phyloP scores from a whole-genome alignment of 2,113 vertebrate genomes.

The Anguilla japonica region DNA sequence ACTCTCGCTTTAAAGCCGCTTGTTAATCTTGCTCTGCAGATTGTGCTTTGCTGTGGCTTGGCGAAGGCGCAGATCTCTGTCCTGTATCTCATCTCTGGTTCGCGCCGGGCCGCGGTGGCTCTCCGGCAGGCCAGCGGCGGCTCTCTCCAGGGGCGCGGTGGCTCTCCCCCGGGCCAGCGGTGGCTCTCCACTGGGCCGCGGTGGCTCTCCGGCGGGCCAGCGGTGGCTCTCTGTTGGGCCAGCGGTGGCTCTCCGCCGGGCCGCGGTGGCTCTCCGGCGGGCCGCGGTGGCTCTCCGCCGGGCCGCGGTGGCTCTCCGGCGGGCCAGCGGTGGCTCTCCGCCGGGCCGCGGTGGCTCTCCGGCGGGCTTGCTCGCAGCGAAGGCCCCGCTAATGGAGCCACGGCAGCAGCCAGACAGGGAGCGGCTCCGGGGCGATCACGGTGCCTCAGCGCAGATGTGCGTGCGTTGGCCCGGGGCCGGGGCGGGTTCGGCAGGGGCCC shows the following conservation, averaged over 20 bases:
- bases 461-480: slow-evolving; percentile 42
- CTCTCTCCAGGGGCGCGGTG: too few species aligned
- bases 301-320: too few species aligned
- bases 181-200: too few species aligned
- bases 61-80: background rate
- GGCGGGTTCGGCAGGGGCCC: slow-evolving; percentile 54
- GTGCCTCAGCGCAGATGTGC: slow-evolving; percentile 55
- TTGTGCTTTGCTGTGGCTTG: background rate
- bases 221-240: too few species aligned
- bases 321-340: too few species aligned
- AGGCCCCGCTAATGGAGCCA: background rate
- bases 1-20: background rate
- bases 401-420: background rate
- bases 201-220: too few species aligned
- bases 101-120: too few species aligned
- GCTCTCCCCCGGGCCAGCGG: too few species aligned
- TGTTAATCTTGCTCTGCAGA: background rate
- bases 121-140: too few species aligned
- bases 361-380: background rate
- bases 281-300: too few species aligned
- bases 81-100: background rate
- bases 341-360: background rate
- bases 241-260: too few species aligned
- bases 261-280: too few species aligned
- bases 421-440: slow-evolving; percentile 42